These are phyloP conservation scores for Paraescarpia echinospica DNA, from an alignment of 1,140 invertebrate species.

Conservation along the genomic window DNA sequence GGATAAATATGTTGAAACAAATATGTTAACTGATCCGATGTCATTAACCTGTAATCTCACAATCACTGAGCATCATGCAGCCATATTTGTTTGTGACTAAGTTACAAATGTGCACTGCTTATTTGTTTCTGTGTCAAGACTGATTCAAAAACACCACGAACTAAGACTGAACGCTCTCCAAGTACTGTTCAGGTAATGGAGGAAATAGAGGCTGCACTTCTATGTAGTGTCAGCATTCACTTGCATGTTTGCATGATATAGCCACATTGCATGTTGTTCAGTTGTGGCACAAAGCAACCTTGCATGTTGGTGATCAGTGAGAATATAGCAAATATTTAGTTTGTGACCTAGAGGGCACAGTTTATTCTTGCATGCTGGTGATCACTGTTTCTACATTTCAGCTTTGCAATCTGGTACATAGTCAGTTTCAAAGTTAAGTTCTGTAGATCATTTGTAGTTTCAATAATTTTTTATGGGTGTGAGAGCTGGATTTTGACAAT, in stretches of 20 bases:
- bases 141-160: neutral
- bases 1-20: neutral
- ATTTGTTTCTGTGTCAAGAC: neutral
- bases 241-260: neutral
- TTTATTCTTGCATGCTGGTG: neutral
- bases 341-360: neutral
- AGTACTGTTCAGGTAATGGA: neutral
- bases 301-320: neutral
- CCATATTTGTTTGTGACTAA: neutral
- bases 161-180: neutral
- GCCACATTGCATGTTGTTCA: neutral
- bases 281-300: neutral
- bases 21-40: neutral
- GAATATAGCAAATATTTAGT: too few relatives aligned
- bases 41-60: neutral
- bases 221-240: neutral
- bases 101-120: neutral
- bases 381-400: neutral
- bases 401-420: neutral
- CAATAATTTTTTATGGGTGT: too few relatives aligned
- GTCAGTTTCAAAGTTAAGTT: neutral
- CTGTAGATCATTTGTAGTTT: too few relatives aligned
- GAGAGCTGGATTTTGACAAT: too few relatives aligned
- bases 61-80: neutral
- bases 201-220: neutral